A percentile compares a stretch with the other conserved stretches of the same genome.
These are phyloP conservation scores for Bombus pyrosoma DNA, from an alignment of 1,140 invertebrate species.

Conservation along the genomic window DNA sequence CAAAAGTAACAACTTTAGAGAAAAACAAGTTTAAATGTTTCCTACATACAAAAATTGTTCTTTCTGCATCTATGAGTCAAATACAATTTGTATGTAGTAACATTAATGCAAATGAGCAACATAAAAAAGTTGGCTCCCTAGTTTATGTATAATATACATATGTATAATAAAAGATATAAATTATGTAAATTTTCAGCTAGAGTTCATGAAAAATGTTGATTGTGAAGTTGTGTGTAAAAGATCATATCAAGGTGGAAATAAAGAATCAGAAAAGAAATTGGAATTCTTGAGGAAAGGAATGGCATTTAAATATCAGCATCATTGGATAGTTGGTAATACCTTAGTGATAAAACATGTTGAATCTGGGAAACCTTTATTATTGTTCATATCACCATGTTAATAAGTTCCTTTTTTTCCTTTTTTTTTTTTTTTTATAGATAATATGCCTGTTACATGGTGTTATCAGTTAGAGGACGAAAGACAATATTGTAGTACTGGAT, in stretches of 20 bases:
- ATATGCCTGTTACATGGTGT: slow-evolving; percentile 99
- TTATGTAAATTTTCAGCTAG: slow-evolving; percentile 74
- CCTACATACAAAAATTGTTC: neutral
- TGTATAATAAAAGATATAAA: neutral
- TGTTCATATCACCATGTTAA: neutral
- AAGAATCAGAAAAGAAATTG: slow-evolving; percentile 87
- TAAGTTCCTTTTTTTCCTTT: neutral
- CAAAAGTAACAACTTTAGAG: neutral
- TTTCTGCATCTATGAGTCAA: neutral
- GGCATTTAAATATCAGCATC: slow-evolving; percentile 98
- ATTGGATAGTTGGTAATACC: slow-evolving; percentile 93
- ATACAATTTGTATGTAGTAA: neutral
- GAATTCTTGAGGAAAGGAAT: slow-evolving; percentile 95
- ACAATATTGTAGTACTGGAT: slow-evolving; percentile 96
- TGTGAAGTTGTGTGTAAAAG: slow-evolving; percentile 90
- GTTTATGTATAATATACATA: neutral
- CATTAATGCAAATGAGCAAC: no score
- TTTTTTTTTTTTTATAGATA: slow-evolving; percentile 84
- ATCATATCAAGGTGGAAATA: slow-evolving; percentile 86
- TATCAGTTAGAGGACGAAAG: slow-evolving; percentile 90
- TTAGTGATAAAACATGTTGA: neutral
- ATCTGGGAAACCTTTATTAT: neutral
- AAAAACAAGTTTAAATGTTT: no score
- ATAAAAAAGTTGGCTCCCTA: neutral
- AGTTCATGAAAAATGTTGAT: slow-evolving; percentile 88